These are phyloP conservation scores for Lepidothrix coronata DNA, from an alignment of 2,113 vertebrate genomes.

Conservation along the genomic window DNA sequence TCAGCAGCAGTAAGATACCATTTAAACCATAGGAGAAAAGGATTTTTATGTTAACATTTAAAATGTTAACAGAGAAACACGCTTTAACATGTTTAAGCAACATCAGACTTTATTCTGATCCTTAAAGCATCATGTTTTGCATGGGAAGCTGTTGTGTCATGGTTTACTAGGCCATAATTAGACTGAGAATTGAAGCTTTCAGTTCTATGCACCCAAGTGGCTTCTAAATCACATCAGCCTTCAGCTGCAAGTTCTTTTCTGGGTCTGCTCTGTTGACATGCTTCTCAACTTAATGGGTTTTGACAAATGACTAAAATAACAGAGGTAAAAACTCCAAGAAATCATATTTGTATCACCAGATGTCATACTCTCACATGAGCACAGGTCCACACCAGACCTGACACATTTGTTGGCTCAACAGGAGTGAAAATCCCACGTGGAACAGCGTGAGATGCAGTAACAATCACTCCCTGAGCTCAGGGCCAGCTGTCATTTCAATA, in stretches of 20 bases:
- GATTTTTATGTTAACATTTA: background rate
- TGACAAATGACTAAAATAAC: background rate
- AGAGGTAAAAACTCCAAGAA: background rate
- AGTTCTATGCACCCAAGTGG: background rate
- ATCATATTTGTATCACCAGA: background rate
- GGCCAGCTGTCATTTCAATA: background rate
- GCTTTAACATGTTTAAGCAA: background rate
- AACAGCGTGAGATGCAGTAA: background rate
- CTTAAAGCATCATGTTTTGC: background rate
- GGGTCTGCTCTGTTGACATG: background rate
- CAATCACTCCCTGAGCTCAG: background rate
- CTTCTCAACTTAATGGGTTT: background rate
- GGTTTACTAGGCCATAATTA: background rate
- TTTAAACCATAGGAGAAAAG: background rate
- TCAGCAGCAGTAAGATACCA: background rate
- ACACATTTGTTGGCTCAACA: background rate
- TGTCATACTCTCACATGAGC: background rate
- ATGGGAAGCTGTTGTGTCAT: background rate
- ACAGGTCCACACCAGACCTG: background rate
- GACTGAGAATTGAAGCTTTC: background rate
- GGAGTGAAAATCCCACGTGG: background rate
- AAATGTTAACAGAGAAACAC: background rate
- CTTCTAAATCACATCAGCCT: background rate
- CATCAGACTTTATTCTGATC: background rate
- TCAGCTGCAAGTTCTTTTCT: background rate